These are phyloP conservation scores for Oscheius sp. DNA, from an alignment of 2,888 invertebrate genomes.

Conservation along the genomic window DNA sequence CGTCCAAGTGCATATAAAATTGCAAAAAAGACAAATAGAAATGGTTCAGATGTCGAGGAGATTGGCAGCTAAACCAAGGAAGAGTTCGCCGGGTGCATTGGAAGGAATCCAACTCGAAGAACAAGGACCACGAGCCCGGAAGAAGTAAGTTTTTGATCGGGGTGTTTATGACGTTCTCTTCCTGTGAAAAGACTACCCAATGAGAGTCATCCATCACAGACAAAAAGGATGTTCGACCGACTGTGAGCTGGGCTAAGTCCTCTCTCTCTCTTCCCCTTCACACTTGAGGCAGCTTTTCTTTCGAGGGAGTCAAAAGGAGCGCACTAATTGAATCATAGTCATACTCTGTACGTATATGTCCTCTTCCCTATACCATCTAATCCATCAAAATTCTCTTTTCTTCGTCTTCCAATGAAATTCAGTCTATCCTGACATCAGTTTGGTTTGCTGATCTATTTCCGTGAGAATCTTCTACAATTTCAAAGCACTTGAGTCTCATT, in stretches of 20 bases:
- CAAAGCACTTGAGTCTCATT: not conserved
- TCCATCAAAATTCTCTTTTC: not conserved
- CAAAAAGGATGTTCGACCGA: too few species aligned
- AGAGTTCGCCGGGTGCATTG: constrained; percentile 22
- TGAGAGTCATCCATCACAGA: too few species aligned
- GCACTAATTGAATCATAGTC: too few species aligned
- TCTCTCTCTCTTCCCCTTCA: not conserved
- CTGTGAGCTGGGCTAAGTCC: too few species aligned
- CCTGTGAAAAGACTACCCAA: too few species aligned
- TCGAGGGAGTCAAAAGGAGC: too few species aligned
- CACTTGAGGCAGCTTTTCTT: not conserved
- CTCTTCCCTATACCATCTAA: too few species aligned
- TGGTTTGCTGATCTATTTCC: too few species aligned
- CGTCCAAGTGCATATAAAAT: not conserved
- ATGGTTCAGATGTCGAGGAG: constrained; percentile 25
- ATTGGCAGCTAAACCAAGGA: constrained; percentile 22
- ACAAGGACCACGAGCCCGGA: constrained; percentile 7
- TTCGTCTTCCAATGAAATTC: too few species aligned
- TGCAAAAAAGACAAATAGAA: not conserved
- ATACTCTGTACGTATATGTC: too few species aligned
- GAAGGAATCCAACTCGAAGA: constrained; percentile 26
- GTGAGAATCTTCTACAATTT: not conserved
- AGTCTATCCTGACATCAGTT: too few species aligned
- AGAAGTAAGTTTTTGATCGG: not conserved
- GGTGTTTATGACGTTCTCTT: too few species aligned